These are phyloP conservation scores for Sinocyclocheilus maitianheensis DNA, from an alignment of 2,113 vertebrate species.

Conservation along the genomic window DNA sequence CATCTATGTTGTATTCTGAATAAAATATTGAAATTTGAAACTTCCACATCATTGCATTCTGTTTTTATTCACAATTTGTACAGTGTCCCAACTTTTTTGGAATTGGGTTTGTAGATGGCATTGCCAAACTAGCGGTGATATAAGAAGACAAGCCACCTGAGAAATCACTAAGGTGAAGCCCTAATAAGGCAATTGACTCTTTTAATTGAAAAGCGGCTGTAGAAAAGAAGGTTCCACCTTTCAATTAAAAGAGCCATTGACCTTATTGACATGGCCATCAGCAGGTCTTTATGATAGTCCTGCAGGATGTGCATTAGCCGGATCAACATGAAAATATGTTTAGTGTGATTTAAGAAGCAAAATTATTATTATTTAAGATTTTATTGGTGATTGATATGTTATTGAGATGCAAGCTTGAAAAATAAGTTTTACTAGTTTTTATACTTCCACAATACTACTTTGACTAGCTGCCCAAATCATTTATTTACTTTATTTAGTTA, in stretches of 20 bases:
- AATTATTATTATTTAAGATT: not conserved
- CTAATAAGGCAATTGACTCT: slow-evolving; percentile 14
- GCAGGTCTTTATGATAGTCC: not conserved
- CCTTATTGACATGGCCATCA: not conserved
- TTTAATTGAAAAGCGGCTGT: slow-evolving; percentile 10
- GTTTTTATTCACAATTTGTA: no score
- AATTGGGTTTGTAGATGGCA: not conserved
- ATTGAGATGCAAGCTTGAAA: not conserved
- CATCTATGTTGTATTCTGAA: no score
- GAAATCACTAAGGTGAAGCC: not conserved
- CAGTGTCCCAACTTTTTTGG: no score
- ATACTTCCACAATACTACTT: not conserved
- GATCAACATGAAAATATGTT: not conserved
- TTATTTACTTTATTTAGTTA: no score
- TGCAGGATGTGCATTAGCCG: not conserved
- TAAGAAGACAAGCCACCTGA: slow-evolving; percentile 2
- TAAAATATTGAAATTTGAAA: no score
- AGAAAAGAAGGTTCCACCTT: slow-evolving; percentile 18
- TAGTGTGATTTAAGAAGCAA: not conserved
- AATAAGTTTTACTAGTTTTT: not conserved
- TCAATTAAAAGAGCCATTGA: slow-evolving; percentile 31
- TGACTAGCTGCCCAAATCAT: not conserved
- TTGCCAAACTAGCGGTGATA: not conserved
- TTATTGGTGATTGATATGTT: not conserved
- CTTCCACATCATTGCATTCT: no score